phyloP scores from a whole-genome alignment of 2,888 invertebrate species.

The Nebria brevicollis region DNA sequence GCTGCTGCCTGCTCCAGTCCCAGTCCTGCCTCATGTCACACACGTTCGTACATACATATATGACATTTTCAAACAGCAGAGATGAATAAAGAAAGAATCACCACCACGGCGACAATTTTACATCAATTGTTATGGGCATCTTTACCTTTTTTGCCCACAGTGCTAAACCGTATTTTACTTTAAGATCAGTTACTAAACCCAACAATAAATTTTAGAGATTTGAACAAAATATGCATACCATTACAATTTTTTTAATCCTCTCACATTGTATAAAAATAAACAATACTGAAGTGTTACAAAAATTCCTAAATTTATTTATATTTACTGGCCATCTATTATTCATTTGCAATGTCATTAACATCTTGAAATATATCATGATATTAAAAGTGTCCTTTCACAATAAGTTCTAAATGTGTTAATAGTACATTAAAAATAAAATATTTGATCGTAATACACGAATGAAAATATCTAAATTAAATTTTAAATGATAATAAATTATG shows the following conservation, averaged over 20 bases:
- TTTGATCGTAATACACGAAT: background rate
- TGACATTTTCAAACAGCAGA: background rate
- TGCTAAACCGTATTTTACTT: background rate
- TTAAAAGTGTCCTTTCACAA: too few species aligned
- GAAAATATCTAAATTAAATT: background rate
- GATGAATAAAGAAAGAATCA: background rate
- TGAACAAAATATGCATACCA: too few species aligned
- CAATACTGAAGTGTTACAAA: too few species aligned
- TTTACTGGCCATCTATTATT: too few species aligned
- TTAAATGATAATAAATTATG: conserved; percentile 7
- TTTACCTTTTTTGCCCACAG: background rate
- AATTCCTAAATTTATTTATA: too few species aligned
- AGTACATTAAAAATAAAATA: background rate
- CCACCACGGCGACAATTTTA: background rate
- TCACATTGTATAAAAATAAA: too few species aligned
- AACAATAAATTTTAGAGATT: too few species aligned
- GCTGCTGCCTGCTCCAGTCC: background rate
- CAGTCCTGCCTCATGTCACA: background rate
- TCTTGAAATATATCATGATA: too few species aligned
- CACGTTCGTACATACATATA: background rate
- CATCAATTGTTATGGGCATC: background rate
- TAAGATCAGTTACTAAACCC: too few species aligned
- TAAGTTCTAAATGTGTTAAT: background rate
- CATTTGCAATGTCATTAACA: too few species aligned
- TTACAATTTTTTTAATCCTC: too few species aligned